A percentile compares a stretch with the other conserved stretches of the same genome.
These are phyloP conservation scores for Drosophila atroscutellata DNA, from an alignment of 2,888 invertebrate genomes.

Conservation along the genomic window DNA sequence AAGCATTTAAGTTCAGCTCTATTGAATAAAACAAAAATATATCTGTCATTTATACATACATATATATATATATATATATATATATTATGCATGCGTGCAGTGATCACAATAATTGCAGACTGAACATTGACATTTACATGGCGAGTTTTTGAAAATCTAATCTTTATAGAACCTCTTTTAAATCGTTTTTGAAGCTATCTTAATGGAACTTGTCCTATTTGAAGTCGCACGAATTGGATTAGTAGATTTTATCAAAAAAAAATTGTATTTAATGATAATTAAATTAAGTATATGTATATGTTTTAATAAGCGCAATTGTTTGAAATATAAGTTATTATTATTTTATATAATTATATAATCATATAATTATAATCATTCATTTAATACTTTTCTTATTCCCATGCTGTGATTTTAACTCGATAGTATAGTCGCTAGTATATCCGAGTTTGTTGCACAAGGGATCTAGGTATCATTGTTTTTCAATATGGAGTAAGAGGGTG, in stretches of 20 bases:
- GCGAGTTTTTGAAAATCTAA: not conserved
- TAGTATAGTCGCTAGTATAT: slow-evolving; percentile 5
- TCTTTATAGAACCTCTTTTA: not conserved
- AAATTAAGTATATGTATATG: not conserved
- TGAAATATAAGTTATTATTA: not conserved
- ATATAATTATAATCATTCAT: not conserved
- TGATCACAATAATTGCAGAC: slow-evolving; percentile 17
- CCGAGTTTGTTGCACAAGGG: not conserved
- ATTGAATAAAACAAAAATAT: slow-evolving; percentile 7
- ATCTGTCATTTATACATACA: not conserved
- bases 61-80: not conserved
- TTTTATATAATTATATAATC: not conserved
- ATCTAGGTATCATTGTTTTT: slow-evolving; percentile 1
- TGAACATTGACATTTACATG: slow-evolving; percentile 1
- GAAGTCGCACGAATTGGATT: not conserved
- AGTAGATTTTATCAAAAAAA: not conserved
- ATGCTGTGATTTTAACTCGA: not conserved
- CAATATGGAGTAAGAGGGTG: not conserved
- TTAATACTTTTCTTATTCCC: not conserved
- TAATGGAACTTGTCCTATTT: not conserved
- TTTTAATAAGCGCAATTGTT: not conserved
- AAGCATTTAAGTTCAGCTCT: slow-evolving; percentile 52
- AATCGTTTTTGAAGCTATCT: not conserved
- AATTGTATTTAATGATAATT: not conserved
- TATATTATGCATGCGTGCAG: slow-evolving; percentile 2